Evolutionary conservation across 2,797 vertebrate species (phyloP).

Genomic region (Diglossa cyanea): DNA sequence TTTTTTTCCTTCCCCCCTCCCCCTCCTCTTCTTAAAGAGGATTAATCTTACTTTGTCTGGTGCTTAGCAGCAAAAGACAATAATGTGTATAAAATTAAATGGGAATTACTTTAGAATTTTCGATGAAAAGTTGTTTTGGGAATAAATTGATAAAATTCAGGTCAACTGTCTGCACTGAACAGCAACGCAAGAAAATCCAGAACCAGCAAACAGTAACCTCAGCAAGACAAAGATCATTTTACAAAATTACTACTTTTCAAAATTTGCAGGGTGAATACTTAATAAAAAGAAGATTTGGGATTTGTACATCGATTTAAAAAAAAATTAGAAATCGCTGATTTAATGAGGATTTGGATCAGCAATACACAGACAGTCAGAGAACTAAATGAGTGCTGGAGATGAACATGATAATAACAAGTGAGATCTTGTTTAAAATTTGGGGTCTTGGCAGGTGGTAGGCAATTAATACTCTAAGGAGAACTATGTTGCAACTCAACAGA

Average conservation of each 20-base stretch:
- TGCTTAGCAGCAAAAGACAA: conserved; percentile 30
- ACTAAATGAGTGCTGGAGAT: not conserved
- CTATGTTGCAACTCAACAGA: not conserved
- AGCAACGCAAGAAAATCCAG: not conserved
- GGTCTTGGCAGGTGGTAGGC: not conserved
- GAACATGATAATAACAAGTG: not conserved
- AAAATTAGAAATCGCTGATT: not conserved
- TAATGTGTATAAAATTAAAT: conserved; percentile 36
- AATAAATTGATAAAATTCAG: conserved; percentile 11
- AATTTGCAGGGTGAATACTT: not conserved
- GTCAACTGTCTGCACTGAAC: not conserved
- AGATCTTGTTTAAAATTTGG: not conserved
- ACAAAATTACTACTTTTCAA: not conserved
- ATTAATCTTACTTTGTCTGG: conserved; percentile 37
- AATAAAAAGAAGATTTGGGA: not conserved
- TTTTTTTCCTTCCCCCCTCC: rapidly evolving
- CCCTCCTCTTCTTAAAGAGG: not conserved
- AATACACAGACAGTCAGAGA: not conserved
- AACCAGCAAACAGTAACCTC: not conserved
- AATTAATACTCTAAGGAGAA: not conserved
- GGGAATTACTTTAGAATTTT: conserved; percentile 10
- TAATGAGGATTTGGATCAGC: not conserved
- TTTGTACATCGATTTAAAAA: not conserved
- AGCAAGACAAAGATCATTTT: not conserved
- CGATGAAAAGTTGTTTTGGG: conserved; percentile 1